These are phyloP conservation scores for Aurelia sp. DNA, from an alignment of 30 jellyfish, hydroid and myxozoan species.

Conservation along the genomic window DNA sequence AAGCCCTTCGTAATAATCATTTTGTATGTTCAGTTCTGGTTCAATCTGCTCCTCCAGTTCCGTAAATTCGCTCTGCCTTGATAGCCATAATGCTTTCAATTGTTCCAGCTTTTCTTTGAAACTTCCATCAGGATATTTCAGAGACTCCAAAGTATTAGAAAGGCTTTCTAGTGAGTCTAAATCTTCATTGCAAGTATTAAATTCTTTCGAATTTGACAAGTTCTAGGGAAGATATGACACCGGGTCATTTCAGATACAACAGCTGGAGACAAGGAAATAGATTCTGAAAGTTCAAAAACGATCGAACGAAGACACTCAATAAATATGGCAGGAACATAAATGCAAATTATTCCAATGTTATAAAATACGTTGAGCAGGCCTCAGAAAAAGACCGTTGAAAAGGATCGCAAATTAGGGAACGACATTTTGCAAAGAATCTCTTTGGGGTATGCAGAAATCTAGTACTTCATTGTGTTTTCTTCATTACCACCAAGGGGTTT, in stretches of 20 bases:
- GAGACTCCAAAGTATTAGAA: conserved; percentile 48
- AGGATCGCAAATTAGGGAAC: too few relatives aligned
- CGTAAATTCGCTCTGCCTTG: conserved; percentile 59
- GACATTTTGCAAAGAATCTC: too few relatives aligned
- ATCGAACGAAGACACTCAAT: too few relatives aligned
- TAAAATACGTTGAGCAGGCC: too few relatives aligned
- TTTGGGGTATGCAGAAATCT: too few relatives aligned
- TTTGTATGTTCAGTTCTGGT: conserved; percentile 78
- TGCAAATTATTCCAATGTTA: too few relatives aligned
- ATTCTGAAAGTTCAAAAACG: neutral
- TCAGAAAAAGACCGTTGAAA: too few relatives aligned
- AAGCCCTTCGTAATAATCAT: conserved; percentile 82
- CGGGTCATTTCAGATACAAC: too few relatives aligned
- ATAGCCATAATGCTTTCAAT: conserved; percentile 50
- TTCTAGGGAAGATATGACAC: conserved; percentile 12
- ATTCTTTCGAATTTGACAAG: conserved; percentile 42
- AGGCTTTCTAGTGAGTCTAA: conserved; percentile 53
- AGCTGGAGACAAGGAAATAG: too few relatives aligned
- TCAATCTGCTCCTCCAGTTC: conserved; percentile 79
- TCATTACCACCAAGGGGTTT: too few relatives aligned
- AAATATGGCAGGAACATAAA: too few relatives aligned
- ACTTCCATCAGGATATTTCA: conserved; percentile 60
- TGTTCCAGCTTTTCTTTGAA: conserved; percentile 54
- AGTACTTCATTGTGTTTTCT: too few relatives aligned
- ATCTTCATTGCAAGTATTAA: conserved; percentile 21